phyloP scores from a whole-genome alignment of 2,888 invertebrate species.

The Anticlea derivata region DNA sequence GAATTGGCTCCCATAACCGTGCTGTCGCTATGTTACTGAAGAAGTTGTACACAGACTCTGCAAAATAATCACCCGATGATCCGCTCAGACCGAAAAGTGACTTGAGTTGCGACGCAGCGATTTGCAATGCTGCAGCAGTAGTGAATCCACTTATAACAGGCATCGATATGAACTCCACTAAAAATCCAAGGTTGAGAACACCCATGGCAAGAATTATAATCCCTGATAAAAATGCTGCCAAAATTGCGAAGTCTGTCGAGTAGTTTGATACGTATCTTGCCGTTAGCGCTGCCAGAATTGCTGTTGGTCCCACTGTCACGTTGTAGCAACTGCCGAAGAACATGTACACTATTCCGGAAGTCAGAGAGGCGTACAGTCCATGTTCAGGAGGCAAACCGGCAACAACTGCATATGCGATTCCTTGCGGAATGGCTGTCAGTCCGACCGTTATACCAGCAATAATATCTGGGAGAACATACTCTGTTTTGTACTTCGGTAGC shows the following conservation, averaged over 20 bases:
- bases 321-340: slow-evolving; percentile 94
- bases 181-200: slow-evolving; percentile 89
- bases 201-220: slow-evolving; percentile 88
- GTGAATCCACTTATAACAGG: slow-evolving; percentile 94
- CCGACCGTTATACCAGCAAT: slow-evolving; percentile 94
- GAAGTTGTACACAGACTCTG: slow-evolving; percentile 85
- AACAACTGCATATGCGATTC: slow-evolving; percentile 91
- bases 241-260: slow-evolving; percentile 87
- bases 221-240: slow-evolving; percentile 90
- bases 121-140: slow-evolving; percentile 92
- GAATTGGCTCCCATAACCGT: slow-evolving; percentile 85
- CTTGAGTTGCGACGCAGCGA: slow-evolving; percentile 91
- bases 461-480: slow-evolving; percentile 88
- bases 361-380: slow-evolving; percentile 95
- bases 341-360: slow-evolving; percentile 94
- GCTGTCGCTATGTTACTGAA: slow-evolving; percentile 84
- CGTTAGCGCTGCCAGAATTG: slow-evolving; percentile 93
- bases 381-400: slow-evolving; percentile 89
- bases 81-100: slow-evolving; percentile 86
- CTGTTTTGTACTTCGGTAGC: slow-evolving; percentile 88
- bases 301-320: slow-evolving; percentile 92
- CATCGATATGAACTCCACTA: slow-evolving; percentile 93
- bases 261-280: slow-evolving; percentile 85
- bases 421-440: slow-evolving; percentile 92
- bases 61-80: slow-evolving; percentile 86